phyloP scores from a whole-genome alignment of 2,113 vertebrate species.

The Campylomormyrus tamandua region DNA sequence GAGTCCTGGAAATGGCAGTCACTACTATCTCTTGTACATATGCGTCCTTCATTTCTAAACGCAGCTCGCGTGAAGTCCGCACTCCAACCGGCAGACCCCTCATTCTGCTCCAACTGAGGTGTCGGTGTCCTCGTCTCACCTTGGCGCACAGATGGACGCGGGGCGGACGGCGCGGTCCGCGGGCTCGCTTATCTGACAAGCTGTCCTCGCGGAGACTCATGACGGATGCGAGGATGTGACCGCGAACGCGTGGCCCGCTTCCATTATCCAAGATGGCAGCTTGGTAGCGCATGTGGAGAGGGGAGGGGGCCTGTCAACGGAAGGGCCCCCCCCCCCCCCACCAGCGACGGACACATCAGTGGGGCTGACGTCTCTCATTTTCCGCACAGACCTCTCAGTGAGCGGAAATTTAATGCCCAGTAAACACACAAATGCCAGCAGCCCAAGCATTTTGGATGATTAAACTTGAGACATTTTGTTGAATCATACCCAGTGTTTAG shows the following conservation, averaged over 20 bases:
- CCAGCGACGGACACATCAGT: neutral
- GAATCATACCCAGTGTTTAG: neutral
- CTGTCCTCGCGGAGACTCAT: neutral
- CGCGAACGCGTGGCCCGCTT: constrained; percentile 12
- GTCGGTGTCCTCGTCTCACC: neutral
- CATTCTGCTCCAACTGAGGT: neutral
- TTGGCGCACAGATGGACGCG: neutral
- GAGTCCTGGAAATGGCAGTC: neutral
- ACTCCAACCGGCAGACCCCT: neutral
- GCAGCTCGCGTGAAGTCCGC: neutral
- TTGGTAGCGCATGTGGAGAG: neutral
- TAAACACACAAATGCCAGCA: neutral
- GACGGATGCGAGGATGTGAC: constrained; percentile 8
- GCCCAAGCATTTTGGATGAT: neutral
- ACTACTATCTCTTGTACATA: neutral
- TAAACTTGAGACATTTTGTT: neutral
- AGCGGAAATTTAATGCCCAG: neutral
- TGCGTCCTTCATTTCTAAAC: neutral
- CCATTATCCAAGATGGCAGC: constrained; percentile 19
- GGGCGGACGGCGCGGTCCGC: neutral
- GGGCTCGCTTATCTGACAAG: constrained; percentile 17
- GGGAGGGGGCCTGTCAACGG: neutral
- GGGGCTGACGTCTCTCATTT: neutral
- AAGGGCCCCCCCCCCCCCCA: too few relatives aligned
- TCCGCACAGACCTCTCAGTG: neutral